Evolutionary conservation across 2,888 invertebrate genomes (phyloP), one percentile per base, ranked within the genome.

Genomic region (Microplitis deprimator): DNA sequence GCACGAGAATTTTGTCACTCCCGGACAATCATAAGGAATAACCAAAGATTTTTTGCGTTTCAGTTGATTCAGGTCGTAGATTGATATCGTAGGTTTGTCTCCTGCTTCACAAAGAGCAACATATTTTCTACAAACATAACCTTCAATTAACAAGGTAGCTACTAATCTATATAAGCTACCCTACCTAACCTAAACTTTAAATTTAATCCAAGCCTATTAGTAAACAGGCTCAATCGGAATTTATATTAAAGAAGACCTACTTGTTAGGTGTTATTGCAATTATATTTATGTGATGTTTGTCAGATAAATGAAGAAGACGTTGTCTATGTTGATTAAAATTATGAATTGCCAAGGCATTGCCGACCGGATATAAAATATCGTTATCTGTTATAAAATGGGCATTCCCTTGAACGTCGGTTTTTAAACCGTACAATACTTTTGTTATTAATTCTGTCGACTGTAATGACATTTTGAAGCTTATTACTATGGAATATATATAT

Each of bases 321-420:
- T 96, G 96, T 81, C 93, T 93, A 85, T 93, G 93, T 83, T 93
- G 92, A 6, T 92, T 91, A 87, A 93, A 93, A 87, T 96, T 94
- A 84, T 96, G 95, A 78, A 96, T 91, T 0, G 94, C 92, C 70
- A 96, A 90, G 0, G 94, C 94, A 72, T 94, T 94, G 73, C 96
- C 96, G 41, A 95, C 95, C 0, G 96, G 95, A 89, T 96, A 96
- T 70, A 96, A 91, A 61, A 96, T 92, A 86, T 96, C 96, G 39
- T 94, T 93, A 85, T 95, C 95, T 20, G 92, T 91, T 75, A 95
- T 90, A 84, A 93, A 96, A 86, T 95, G 93, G 6, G 93, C 93
- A 88, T 96, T 96, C 76, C 94, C 94, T 82, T 92, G 91, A 78
- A 93, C 91, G 80, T 93, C 92, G 16, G 94, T 94, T 75, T 92